phyloP scores from a whole-genome alignment of 2,113 vertebrate genomes.

The Saguinus midas region DNA sequence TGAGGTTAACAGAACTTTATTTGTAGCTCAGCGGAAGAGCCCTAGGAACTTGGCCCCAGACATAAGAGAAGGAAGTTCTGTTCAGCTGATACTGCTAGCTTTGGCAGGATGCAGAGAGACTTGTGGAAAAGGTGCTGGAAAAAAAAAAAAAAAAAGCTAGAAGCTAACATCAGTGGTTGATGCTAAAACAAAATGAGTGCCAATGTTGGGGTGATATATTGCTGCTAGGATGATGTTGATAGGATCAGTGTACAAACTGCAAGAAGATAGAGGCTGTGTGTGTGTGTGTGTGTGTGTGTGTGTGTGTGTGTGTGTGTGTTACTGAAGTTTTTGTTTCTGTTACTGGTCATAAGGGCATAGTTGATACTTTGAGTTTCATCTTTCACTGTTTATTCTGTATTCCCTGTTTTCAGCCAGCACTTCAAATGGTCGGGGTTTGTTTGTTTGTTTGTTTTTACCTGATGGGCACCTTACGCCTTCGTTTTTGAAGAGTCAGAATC shows the following conservation, averaged over 20 bases:
- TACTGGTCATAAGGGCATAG: not conserved
- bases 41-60: not conserved
- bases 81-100: not conserved
- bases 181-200: not conserved
- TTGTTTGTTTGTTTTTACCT: not conserved
- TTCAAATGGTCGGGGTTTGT: not conserved
- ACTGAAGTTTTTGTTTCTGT: not conserved
- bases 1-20: not conserved
- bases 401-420: not conserved
- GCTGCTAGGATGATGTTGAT: not conserved
- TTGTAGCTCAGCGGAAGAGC: not conserved
- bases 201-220: not conserved
- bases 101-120: not conserved
- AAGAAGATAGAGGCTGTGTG: not conserved
- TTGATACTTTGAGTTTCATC: not conserved
- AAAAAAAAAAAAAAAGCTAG: not conserved
- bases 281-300: not conserved
- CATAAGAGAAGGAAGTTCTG: not conserved
- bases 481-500: slow-evolving; percentile 36
- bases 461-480: not conserved
- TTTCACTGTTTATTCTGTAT: slow-evolving; percentile 7
- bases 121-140: not conserved
- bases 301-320: not conserved
- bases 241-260: not conserved
- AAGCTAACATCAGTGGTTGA: not conserved